Conservation (phyloP, 2,113 vertebrate genomes). For the Lucifuga dentata region DNA sequence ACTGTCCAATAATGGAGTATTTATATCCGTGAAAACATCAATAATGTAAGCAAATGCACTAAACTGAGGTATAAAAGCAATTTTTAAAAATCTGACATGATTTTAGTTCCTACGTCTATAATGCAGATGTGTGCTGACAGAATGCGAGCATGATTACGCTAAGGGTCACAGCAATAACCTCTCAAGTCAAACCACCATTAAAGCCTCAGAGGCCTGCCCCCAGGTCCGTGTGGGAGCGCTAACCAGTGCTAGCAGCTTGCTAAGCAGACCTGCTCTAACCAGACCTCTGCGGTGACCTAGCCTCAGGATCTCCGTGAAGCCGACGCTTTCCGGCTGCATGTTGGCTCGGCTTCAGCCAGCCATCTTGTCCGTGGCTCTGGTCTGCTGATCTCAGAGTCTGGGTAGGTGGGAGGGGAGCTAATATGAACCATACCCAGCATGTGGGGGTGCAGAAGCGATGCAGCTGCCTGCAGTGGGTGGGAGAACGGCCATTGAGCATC, state of each 20-base stretch:
- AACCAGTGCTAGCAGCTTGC: conserved; percentile 18
- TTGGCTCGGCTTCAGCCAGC: conserved; percentile 49
- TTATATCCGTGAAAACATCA: neutral
- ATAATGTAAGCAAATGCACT: conserved; percentile 4
- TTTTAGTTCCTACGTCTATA: neutral
- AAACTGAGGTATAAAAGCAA: neutral
- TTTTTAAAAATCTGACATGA: neutral
- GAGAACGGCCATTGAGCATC: conserved; percentile 71
- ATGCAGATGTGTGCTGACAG: too few species aligned
- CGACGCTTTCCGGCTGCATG: conserved; percentile 22
- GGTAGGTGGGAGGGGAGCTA: conserved; percentile 66
- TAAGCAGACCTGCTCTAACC: conserved; percentile 29
- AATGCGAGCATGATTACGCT: too few species aligned
- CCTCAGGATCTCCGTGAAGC: conserved; percentile 37
- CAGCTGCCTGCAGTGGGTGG: conserved; percentile 74
- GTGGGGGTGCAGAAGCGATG: conserved; percentile 52
- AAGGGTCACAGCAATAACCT: neutral
- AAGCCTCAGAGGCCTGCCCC: neutral
- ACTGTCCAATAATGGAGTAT: neutral
- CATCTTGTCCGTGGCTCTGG: conserved; percentile 38
- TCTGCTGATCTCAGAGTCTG: conserved; percentile 53
- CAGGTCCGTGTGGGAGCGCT: conserved; percentile 31
- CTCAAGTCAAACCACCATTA: neutral
- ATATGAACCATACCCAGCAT: conserved; percentile 71
- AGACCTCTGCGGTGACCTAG: conserved; percentile 27